Evolutionary conservation across 1,140 invertebrate genomes (phyloP).

Genomic region (Nephotettix cincticeps): DNA sequence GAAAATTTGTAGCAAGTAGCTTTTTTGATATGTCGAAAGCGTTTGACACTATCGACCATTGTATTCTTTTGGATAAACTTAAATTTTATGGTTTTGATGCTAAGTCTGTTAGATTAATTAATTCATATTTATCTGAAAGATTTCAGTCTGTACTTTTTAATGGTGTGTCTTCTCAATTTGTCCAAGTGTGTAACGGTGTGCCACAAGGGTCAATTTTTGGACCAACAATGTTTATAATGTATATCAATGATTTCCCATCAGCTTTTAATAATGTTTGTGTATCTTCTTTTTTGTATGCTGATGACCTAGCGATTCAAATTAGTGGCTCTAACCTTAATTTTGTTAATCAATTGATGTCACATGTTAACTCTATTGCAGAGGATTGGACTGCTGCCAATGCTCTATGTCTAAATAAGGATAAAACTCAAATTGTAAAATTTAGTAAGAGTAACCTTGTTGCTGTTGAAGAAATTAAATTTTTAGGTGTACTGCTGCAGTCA

Average conservation of each 20-base stretch:
- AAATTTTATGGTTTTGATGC: not conserved
- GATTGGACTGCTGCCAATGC: conserved; percentile 4
- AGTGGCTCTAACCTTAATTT: no score
- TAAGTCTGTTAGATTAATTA: not conserved
- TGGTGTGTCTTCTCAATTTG: not conserved
- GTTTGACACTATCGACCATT: not conserved
- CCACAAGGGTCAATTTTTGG: not conserved
- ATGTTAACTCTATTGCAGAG: not conserved
- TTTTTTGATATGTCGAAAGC: no score
- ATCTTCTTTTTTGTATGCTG: not conserved
- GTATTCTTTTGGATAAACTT: not conserved
- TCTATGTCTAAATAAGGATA: not conserved
- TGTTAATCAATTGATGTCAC: not conserved
- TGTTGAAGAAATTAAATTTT: not conserved
- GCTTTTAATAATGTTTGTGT: not conserved
- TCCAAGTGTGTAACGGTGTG: not conserved
- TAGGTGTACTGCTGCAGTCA: not conserved
- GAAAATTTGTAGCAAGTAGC: no score
- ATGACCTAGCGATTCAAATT: no score
- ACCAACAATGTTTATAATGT: not conserved
- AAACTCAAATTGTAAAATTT: no score
- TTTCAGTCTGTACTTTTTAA: not conserved
- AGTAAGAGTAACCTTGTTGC: not conserved
- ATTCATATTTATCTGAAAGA: not conserved
- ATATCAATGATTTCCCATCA: conserved; percentile 5